Evolutionary conservation across 1,140 invertebrate genomes (phyloP), one percentile per base, ranked within the genome.

Genomic region (Drosophila virilis): DNA sequence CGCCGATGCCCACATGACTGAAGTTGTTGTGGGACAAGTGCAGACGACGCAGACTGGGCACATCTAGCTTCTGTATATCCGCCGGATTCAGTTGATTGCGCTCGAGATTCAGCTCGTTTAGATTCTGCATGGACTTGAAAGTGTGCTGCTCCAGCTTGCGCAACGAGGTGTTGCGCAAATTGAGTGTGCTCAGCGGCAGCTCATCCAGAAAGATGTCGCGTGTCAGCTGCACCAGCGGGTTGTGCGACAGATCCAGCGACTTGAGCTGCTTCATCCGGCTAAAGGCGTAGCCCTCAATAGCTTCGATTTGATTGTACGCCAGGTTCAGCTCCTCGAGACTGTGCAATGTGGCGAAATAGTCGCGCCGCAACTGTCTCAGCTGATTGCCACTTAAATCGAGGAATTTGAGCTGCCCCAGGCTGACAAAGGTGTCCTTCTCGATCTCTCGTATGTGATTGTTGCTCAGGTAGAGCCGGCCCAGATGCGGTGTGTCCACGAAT

Each of bases 361-460:
- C 94, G 38, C 94, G 94, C 1, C 93, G 95, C 62, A 97, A 93
- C 75, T 94, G 93, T 58, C 90, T 93, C 35, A 97, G 83, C 52
- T 94, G 94, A 92, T 98, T 98, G 78, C 94, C 94, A 83, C 96
- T 97, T 43, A 97, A 85, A 78, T 97, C 96, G 55, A 98, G 93
- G 81, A 95, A 97, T 78, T 96, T 95, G 17, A 98, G 91, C 32
- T 94, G 94, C 74, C 95, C 94, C 93, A 98, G 94, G 5, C 95
- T 94, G 74, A 94, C 94, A 89, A 98, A 98, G 9, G 96, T 95
- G 22, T 94, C 95, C 83, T 96, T 95, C 90, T 97, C 96, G 77
- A 98, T 97, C 50, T 94, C 93, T 7, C 94, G 93, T 77, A 98
- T 97, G 10, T 94, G 95, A 92, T 98, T 98, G 80, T 98, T 96